phyloP scores from a whole-genome alignment of 2,797 vertebrate species.

The Amblyraja radiata region DNA sequence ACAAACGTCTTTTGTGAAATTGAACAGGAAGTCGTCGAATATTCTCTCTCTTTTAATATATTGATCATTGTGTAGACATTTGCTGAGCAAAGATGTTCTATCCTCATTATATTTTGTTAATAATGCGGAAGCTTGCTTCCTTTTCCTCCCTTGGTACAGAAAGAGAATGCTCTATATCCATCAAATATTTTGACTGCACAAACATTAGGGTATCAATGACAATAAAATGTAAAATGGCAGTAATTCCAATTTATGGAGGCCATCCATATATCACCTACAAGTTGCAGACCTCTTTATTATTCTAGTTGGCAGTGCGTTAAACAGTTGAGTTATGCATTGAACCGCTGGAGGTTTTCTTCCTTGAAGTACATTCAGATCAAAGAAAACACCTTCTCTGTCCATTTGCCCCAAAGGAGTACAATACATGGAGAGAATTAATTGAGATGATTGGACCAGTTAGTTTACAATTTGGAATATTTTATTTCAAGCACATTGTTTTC shows the following conservation, averaged over 20 bases:
- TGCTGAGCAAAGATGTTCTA: constrained; percentile 30
- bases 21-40: not conserved
- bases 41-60: not conserved
- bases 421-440: not conserved
- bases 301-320: no score
- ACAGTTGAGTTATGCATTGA: not conserved
- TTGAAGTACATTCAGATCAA: not conserved
- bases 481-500: not conserved
- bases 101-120: constrained; percentile 14
- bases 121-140: not conserved
- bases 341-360: not conserved
- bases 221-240: not conserved
- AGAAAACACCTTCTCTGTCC: not conserved
- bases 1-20: not conserved
- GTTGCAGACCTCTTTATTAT: not conserved
- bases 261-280: not conserved
- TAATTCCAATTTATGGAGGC: not conserved
- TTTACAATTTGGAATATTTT: constrained; percentile 2
- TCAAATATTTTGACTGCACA: not conserved
- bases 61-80: not conserved
- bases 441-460: not conserved
- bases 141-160: not conserved
- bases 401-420: not conserved
- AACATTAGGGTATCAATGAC: not conserved
- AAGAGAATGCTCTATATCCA: not conserved